phyloP scores from a whole-genome alignment of 1,140 invertebrate species.

The Druon quercuslanigerum region DNA sequence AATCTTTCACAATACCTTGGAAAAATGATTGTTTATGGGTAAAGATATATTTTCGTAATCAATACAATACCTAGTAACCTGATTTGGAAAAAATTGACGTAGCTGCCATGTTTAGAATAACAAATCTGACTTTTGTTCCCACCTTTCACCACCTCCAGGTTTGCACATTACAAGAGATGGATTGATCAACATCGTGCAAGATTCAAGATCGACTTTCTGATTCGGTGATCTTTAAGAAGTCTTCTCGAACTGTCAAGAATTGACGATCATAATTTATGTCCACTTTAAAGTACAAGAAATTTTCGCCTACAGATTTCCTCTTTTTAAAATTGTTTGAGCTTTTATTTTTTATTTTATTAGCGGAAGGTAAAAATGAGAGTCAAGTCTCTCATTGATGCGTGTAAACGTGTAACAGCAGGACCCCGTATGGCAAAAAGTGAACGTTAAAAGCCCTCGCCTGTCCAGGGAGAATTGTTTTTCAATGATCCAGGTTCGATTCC shows the following conservation, averaged over 20 bases:
- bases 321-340: no score
- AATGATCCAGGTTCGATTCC: conserved; percentile 27
- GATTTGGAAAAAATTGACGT: neutral
- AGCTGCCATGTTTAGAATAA: neutral
- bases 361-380: neutral
- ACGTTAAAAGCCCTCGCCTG: conserved; percentile 24
- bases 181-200: conserved; percentile 15
- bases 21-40: no score
- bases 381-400: neutral
- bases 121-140: conserved; percentile 5
- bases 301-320: no score
- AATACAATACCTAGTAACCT: no score
- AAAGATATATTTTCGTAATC: no score
- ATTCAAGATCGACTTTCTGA: conserved; percentile 29
- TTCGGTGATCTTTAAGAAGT: conserved; percentile 21
- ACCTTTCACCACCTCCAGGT: conserved; percentile 1
- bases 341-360: no score
- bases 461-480: conserved; percentile 21
- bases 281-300: conserved; percentile 4
- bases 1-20: no score
- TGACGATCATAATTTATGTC: conserved; percentile 15
- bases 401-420: conserved; percentile 10
- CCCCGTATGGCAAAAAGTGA: conserved; percentile 3
- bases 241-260: conserved; percentile 23
- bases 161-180: conserved; percentile 29